Base-by-base conservation (phyloP, 2,888 invertebrate species). In the Pardosa pseudoannulata region DNA sequence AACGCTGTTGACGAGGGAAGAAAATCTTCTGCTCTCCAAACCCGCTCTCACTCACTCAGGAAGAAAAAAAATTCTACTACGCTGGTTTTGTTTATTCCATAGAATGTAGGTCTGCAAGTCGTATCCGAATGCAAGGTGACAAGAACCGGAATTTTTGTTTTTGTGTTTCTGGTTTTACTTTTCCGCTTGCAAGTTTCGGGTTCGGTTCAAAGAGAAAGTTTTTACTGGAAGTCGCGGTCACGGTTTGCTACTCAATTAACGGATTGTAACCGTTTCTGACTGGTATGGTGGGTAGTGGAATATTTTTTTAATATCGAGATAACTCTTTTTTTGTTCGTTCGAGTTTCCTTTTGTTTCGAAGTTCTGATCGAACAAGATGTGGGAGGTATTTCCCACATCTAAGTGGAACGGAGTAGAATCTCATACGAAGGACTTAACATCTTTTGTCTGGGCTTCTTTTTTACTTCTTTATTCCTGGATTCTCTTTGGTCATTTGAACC, bases 201-300 rank as follows among this genome's bases (percentile, higher is more conserved):
- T 56, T 74, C 56, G 19, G 46, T 56, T 39, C 70, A 36, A 67
- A 78, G 73, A 71, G 83, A 78, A 80, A 80, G 80, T 80, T 80
- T 39, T 80, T 73, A 79, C 64, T 79, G 36, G 39, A 71, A 76
- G 36, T 50, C 71, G 64, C 50, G 78, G 83, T 83, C 83, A 83
- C 78, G 83, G 73, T 73, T 70, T 67, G 72, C 32, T 78, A 50
- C 72, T 68, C 83, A 83, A 83, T 83, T 83, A 83, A 83, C 65
- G 78, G 83, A 83, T 83, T 83, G 83, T 83, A 83, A 78, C 83
- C 83, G 73, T 83, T 83, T 78, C 83, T 70, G 83, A 83, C 76
- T 83, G 83, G 83, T 83, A 83, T 72, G 67, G 83, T 78, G 72
- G 67, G 76, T 76, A 67, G 3, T 56, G 56, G 56, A 56, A 23